Evolutionary conservation across 1,140 invertebrate species (phyloP).

Genomic region (Elymnias hypermnestra): DNA sequence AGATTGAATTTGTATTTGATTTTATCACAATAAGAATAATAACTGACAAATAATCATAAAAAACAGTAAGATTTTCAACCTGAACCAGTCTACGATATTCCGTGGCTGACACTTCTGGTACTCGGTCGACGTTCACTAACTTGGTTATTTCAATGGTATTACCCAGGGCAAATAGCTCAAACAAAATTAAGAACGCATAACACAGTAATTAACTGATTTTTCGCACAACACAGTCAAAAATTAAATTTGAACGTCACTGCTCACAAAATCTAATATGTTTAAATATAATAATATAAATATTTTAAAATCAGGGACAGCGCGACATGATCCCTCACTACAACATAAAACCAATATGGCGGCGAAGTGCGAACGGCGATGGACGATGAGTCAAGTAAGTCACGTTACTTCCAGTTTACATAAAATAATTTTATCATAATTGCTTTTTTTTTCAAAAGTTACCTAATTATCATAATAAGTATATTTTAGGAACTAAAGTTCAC

Average conservation of each 20-base stretch:
- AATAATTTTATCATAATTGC: background rate
- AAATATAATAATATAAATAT: slow-evolving; percentile 27
- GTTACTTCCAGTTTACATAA: slow-evolving; percentile 33
- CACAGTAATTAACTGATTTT: background rate
- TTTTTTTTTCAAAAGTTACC: background rate
- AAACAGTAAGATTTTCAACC: slow-evolving; percentile 25
- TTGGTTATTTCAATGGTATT: slow-evolving; percentile 57
- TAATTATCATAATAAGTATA: no score
- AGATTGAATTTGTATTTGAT: slow-evolving; percentile 2
- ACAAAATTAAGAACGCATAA: background rate
- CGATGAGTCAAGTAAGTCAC: slow-evolving; percentile 41
- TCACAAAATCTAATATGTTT: slow-evolving; percentile 10
- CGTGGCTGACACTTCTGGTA: slow-evolving; percentile 44
- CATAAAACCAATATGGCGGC: slow-evolving; percentile 60
- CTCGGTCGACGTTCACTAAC: slow-evolving; percentile 45
- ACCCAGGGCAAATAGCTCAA: slow-evolving; percentile 29
- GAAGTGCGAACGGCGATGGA: slow-evolving; percentile 42
- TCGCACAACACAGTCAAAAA: slow-evolving; percentile 14
- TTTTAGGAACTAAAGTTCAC: no score
- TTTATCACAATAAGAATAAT: slow-evolving; percentile 9
- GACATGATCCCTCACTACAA: slow-evolving; percentile 41
- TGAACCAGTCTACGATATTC: slow-evolving; percentile 31
- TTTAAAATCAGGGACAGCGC: slow-evolving; percentile 38
- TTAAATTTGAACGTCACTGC: slow-evolving; percentile 12
- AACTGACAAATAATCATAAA: slow-evolving; percentile 6